A percentile compares a stretch with the other conserved stretches of the same genome.
Conservation (phyloP, 2,797 vertebrate genomes). For the Gorsachius magnificus region DNA sequence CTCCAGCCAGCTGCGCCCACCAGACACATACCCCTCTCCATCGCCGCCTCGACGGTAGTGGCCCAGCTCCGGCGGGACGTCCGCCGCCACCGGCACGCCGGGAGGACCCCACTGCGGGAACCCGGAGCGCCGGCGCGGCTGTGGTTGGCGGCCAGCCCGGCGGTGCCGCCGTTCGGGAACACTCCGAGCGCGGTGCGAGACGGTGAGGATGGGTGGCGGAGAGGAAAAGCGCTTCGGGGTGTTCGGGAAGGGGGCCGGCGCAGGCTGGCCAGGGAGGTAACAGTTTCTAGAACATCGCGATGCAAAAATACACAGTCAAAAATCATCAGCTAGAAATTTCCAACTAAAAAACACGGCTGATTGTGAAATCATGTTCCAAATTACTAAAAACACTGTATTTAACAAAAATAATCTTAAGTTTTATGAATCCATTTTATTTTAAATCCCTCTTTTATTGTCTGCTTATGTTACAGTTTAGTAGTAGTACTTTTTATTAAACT, state of each 20-base stretch:
- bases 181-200: background rate
- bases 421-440: slow-evolving; percentile 72
- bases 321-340: slow-evolving; percentile 50
- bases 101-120: background rate
- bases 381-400: slow-evolving; percentile 74
- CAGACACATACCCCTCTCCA: background rate
- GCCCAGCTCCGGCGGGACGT: background rate
- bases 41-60: background rate
- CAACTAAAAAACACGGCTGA: slow-evolving; percentile 64
- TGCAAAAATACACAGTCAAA: slow-evolving; percentile 63
- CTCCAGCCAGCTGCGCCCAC: background rate
- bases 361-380: slow-evolving; percentile 70
- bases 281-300: slow-evolving; percentile 7
- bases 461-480: slow-evolving; percentile 72
- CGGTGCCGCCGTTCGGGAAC: background rate
- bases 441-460: slow-evolving; percentile 73
- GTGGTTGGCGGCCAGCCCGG: background rate
- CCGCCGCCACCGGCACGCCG: background rate
- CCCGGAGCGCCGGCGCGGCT: too few relatives aligned
- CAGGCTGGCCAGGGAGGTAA: background rate
- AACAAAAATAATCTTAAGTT: slow-evolving; percentile 74
- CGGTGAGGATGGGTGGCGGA: background rate
- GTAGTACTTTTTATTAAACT: slow-evolving; percentile 65
- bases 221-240: background rate
- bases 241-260: background rate